A percentile compares a stretch with the other conserved stretches of the same genome.
Conservation (phyloP, 2,113 vertebrate species). For the Pelodiscus sinensis region DNA sequence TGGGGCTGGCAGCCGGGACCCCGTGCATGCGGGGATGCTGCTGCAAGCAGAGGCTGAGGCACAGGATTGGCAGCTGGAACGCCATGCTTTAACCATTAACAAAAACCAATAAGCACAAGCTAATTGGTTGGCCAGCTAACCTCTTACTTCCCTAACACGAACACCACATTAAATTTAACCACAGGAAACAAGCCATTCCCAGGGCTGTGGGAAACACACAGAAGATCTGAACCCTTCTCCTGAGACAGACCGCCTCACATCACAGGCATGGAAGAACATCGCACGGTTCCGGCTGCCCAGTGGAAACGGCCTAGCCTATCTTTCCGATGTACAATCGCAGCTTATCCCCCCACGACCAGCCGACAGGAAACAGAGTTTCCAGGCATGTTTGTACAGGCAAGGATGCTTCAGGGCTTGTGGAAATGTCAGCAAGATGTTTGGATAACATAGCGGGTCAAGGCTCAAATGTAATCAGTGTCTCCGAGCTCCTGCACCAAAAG, state of each 20-base stretch:
- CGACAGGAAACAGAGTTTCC: background rate
- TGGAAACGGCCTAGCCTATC: background rate
- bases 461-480: rapidly evolving
- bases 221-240: background rate
- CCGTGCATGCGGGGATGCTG: no score
- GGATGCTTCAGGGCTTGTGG: background rate
- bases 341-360: background rate
- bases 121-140: no score
- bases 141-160: no score
- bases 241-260: background rate
- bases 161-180: background rate
- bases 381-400: rapidly evolving
- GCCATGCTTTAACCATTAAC: no score
- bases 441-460: background rate
- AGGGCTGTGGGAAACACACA: background rate
- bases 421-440: background rate
- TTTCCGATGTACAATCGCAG: background rate
- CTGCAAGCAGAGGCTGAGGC: no score
- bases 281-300: background rate
- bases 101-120: no score
- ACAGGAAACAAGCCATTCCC: background rate
- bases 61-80: no score
- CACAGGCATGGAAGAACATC: background rate
- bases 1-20: no score
- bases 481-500: background rate